These are phyloP conservation scores for Pipistrellus nathusii DNA, from an alignment of 2,797 vertebrate genomes.

Conservation along the genomic window DNA sequence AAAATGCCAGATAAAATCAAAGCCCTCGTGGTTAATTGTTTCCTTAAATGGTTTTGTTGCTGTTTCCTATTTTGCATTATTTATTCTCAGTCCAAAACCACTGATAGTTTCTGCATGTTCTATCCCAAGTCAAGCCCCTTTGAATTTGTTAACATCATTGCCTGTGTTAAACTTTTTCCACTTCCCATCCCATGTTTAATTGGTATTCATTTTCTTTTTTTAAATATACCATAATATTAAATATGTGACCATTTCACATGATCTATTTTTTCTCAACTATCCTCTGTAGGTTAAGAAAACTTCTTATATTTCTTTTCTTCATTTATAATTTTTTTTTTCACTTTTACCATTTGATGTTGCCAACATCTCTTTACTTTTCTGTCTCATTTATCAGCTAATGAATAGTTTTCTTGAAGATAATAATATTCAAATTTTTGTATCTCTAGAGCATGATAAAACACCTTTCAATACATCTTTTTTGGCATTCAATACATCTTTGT, in stretches of 20 bases:
- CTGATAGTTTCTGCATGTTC: not conserved
- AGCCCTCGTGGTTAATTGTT: not conserved
- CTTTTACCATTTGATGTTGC: not conserved
- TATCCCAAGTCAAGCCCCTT: not conserved
- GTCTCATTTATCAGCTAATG: not conserved
- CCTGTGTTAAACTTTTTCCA: not conserved
- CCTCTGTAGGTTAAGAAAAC: not conserved
- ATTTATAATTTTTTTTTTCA: not conserved
- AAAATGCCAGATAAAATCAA: not conserved
- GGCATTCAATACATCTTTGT: rapidly evolving
- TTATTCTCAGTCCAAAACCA: not conserved
- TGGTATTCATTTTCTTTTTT: not conserved
- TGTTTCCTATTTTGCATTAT: not conserved
- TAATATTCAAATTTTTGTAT: not conserved
- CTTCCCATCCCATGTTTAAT: not conserved
- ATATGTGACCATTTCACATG: not conserved
- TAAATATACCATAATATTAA: not conserved
- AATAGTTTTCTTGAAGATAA: not conserved
- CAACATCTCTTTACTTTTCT: not conserved
- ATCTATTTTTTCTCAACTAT: not conserved
- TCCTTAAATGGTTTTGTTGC: not conserved
- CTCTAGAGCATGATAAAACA: not conserved
- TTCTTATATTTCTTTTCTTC: not conserved
- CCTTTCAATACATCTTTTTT: not conserved
- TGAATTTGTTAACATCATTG: not conserved